A percentile compares a stretch with the other conserved stretches of the same genome.
Conservation (phyloP, 2,888 invertebrate species). For the Limenitis camilla region DNA sequence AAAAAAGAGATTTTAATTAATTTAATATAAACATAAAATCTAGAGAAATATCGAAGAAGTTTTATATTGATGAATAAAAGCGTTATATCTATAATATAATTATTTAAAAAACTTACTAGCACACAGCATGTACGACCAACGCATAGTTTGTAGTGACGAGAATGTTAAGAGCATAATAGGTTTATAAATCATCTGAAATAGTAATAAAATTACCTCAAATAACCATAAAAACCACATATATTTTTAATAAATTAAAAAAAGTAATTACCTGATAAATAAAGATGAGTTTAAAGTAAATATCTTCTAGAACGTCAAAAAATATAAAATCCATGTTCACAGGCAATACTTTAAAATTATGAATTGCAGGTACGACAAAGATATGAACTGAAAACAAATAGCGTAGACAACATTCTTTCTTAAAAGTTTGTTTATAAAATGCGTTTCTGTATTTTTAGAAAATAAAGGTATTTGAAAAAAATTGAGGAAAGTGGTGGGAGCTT, state of each 20-base stretch:
- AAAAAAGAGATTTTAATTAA: too few relatives aligned
- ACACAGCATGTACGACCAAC: constrained; percentile 42
- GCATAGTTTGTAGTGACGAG: constrained; percentile 31
- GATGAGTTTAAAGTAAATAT: constrained; percentile 30
- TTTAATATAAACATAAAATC: too few relatives aligned
- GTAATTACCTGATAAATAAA: constrained; percentile 38
- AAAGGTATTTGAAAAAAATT: too few relatives aligned
- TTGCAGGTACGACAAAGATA: constrained; percentile 38
- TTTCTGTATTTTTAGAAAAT: too few relatives aligned
- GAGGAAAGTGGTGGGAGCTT: too few relatives aligned
- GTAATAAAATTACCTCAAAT: not conserved
- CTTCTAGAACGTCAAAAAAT: constrained; percentile 36
- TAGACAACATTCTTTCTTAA: too few relatives aligned
- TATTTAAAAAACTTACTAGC: constrained; percentile 33
- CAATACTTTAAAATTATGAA: constrained; percentile 34
- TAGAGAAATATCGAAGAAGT: too few relatives aligned
- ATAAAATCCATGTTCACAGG: constrained; percentile 48
- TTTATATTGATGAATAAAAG: too few relatives aligned
- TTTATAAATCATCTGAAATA: constrained; percentile 41
- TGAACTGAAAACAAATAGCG: constrained; percentile 37
- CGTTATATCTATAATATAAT: too few relatives aligned
- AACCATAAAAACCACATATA: not conserved
- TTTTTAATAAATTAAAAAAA: not conserved
- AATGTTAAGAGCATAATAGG: constrained; percentile 33
- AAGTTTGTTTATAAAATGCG: too few relatives aligned